Evolutionary conservation across 2,113 vertebrate genomes (phyloP).

Genomic region (Melanocharis versteri): DNA sequence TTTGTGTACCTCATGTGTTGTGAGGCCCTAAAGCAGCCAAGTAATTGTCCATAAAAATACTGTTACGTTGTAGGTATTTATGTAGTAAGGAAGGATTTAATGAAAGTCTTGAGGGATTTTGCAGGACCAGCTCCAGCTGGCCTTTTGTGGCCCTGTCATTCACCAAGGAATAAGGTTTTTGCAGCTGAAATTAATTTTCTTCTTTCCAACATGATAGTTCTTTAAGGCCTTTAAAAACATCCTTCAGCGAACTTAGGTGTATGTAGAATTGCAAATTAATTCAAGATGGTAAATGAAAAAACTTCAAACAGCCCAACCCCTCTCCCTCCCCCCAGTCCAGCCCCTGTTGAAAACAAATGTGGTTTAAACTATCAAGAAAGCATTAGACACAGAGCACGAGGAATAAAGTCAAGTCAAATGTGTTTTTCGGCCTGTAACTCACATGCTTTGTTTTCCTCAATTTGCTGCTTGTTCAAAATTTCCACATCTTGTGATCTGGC

Average conservation of each 20-base stretch:
- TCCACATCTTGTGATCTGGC: conserved; percentile 18
- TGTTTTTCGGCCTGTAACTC: background rate
- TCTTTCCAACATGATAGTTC: background rate
- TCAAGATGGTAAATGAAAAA: background rate
- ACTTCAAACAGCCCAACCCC: background rate
- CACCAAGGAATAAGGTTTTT: background rate
- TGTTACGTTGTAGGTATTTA: background rate
- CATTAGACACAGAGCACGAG: background rate
- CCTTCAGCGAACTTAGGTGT: background rate
- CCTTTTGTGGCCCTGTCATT: background rate
- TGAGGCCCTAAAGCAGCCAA: background rate
- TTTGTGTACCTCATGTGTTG: background rate
- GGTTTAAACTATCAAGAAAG: background rate
- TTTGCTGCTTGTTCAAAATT: conserved; percentile 3
- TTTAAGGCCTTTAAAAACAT: background rate
- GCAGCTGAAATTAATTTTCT: background rate
- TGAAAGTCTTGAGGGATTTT: background rate
- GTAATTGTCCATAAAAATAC: background rate
- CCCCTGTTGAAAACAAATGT: background rate
- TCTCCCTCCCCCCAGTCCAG: background rate
- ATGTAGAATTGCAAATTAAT: background rate
- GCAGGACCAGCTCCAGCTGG: background rate
- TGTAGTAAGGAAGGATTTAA: background rate
- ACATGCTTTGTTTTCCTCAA: conserved; percentile 26
- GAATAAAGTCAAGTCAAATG: background rate